These are phyloP conservation scores for Chlorops oryzae DNA, from an alignment of 1,140 invertebrate species.

Conservation along the genomic window DNA sequence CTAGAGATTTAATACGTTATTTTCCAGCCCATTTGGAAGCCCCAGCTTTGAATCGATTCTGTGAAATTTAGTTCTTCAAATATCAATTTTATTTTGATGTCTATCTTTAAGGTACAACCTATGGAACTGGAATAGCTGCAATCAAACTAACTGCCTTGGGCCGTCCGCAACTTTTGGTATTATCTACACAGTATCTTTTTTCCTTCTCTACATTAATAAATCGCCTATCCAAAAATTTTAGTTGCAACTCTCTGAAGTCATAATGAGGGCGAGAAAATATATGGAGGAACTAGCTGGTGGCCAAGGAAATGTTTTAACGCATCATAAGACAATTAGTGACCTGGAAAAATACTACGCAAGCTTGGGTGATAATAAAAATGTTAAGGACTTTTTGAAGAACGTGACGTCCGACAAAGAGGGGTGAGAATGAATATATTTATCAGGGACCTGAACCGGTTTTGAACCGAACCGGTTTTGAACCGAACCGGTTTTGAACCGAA, in stretches of 20 bases:
- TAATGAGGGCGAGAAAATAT: slow-evolving; percentile 87
- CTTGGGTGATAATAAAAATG: slow-evolving; percentile 66
- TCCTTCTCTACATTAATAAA: no score
- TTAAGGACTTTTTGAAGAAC: slow-evolving; percentile 84
- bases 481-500: no score
- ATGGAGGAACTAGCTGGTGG: slow-evolving; percentile 82
- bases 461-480: no score
- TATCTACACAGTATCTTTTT: no score
- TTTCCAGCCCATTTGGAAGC: no score
- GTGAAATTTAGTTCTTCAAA: no score
- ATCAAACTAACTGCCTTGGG: slow-evolving; percentile 97
- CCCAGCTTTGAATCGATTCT: no score
- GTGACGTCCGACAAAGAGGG: slow-evolving; percentile 86
- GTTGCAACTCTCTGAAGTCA: slow-evolving; percentile 96
- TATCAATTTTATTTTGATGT: no score
- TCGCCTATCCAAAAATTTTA: no score
- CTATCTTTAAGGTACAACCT: slow-evolving; percentile 75
- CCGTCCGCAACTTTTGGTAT: slow-evolving; percentile 91
- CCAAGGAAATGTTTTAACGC: slow-evolving; percentile 73
- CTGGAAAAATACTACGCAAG: slow-evolving; percentile 81
- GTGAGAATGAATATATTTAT: slow-evolving; percentile 52
- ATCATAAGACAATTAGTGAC: slow-evolving; percentile 78
- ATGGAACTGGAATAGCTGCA: slow-evolving; percentile 92
- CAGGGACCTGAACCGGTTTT: no score
- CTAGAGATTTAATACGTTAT: no score